A percentile compares a stretch with the other conserved stretches of the same genome.
Conservation (phyloP, 2,113 vertebrate genomes). For the Axis porcinus region DNA sequence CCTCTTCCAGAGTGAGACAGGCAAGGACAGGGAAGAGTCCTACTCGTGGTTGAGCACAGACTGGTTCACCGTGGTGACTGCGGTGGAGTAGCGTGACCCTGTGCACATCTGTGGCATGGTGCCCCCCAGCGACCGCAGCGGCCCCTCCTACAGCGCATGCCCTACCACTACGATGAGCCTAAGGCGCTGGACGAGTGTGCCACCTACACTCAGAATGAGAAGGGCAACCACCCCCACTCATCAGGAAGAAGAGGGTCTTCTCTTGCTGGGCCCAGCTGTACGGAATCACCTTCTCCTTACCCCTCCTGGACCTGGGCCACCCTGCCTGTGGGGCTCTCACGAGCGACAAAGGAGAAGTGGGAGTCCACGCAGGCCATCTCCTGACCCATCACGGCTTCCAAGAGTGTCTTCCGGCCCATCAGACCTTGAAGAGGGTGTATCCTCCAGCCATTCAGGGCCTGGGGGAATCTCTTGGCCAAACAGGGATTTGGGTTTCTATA, state of each 20-base stretch:
- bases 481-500: constrained; percentile 60
- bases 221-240: constrained; percentile 95
- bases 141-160: constrained; percentile 83
- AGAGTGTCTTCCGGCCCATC: background rate
- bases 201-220: constrained; percentile 92
- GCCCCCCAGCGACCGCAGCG: constrained; percentile 89
- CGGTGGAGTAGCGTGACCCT: constrained; percentile 91
- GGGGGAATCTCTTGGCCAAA: constrained; percentile 24
- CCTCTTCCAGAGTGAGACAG: constrained; percentile 92
- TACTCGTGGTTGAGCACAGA: constrained; percentile 96
- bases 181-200: constrained; percentile 90
- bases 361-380: background rate
- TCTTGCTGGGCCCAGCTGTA: constrained; percentile 93
- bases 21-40: constrained; percentile 93
- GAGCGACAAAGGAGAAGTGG: background rate
- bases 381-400: background rate
- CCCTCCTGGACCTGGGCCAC: constrained; percentile 85
- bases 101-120: constrained; percentile 97
- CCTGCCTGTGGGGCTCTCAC: background rate
- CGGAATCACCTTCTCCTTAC: constrained; percentile 93
- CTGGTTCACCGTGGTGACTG: constrained; percentile 98
- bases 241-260: constrained; percentile 96
- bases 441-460: background rate
- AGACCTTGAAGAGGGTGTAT: background rate
- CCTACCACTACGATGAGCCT: constrained; percentile 97